Base-by-base conservation (phyloP, 1,140 invertebrate genomes). In the Drosophila subobscura region DNA sequence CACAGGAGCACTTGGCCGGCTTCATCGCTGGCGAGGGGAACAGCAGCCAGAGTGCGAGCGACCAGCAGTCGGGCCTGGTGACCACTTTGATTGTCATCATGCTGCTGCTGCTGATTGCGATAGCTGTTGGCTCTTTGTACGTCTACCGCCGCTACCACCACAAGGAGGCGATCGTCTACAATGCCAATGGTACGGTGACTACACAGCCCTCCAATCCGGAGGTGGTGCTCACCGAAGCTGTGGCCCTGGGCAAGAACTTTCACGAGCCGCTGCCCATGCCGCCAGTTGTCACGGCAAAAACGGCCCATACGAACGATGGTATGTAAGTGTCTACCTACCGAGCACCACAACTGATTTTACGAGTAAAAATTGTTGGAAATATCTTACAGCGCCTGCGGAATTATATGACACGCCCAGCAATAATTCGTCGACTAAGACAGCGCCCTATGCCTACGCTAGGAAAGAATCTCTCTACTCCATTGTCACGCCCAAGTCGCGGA, bases 331-430 rank as follows among this genome's bases (percentile, higher is more conserved):
- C 84, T 61, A 20, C 16, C 75, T 37, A 55, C 53, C 53, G 58
- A 65, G n/a, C 8, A 20, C 23, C 2, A n/a, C 4, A n/a, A 55
- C 12, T 10, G 27, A 2, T 27, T 25, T 5, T 23, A 16, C 20
- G 12, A 5, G 6, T 2, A 29, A 0, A 7, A 54, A 37, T 7
- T 33, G n/a, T 50, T 42, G 2, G 10, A 44, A 8, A 49, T 40
- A 20, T 27, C n/a, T 41, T 64, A 41, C 65, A 90, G 80, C 33
- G 42, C 67, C 46, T 75, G 83, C 79, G 61, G 90, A 91, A 54
- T 67, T 89, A 44, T 91, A 91, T 77, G 90, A 91, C 49, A 78
- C 89, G 22, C 90, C 90, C 20, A 90, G 85, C 54, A 91, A 90
- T 20, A 91, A 89, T 40, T 84, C 85, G 5, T 91, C 90, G 10